These are phyloP conservation scores for Danio rerio DNA, from an alignment of 2,113 vertebrate genomes.

Conservation along the genomic window GRCz12tu NC_133199.1:4627001-4627500, in stretches of 20 bases:
- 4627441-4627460: background rate
- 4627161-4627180: too few species aligned
- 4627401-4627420: constrained; percentile 12
- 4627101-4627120: too few species aligned
- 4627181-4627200: too few species aligned
- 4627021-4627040: constrained; percentile 79
- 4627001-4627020: constrained; percentile 63
- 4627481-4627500: background rate
- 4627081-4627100: too few species aligned
- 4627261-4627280: constrained; percentile 37
- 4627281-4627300: constrained; percentile 55
- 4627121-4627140: too few species aligned
- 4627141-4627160: too few species aligned
- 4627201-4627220: background rate
- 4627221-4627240: background rate
- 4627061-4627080: too few species aligned
- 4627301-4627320: constrained; percentile 47
- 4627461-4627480: background rate
- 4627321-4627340: constrained; percentile 62
- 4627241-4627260: background rate
- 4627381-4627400: constrained; percentile 47
- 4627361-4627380: constrained; percentile 9
- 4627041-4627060: too few species aligned
- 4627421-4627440: constrained; percentile 3
- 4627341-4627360: constrained; percentile 34